Conservation (phyloP, 2,113 vertebrate species). For the Ceratotherium simum region DNA sequence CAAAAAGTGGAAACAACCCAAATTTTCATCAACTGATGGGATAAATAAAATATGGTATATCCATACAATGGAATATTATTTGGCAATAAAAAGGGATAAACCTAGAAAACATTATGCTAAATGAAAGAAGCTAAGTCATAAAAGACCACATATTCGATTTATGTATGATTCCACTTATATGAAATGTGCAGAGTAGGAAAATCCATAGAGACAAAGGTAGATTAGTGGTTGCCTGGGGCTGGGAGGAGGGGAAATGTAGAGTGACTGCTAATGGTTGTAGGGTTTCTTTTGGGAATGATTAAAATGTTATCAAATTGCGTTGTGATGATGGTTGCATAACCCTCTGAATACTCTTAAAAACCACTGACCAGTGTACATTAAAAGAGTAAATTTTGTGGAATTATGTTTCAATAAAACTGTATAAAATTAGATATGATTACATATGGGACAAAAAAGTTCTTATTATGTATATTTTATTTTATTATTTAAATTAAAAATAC, state of each 20-base stretch:
- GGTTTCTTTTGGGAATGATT: background rate
- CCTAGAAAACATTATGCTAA: background rate
- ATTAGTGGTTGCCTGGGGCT: background rate
- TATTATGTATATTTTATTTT: constrained; percentile 9
- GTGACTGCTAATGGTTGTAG: background rate
- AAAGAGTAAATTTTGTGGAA: constrained; percentile 23
- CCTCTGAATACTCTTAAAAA: constrained; percentile 18
- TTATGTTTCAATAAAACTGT: constrained; percentile 16
- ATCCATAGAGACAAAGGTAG: background rate
- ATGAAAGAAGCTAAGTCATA: constrained; percentile 10
- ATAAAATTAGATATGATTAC: constrained; percentile 55
- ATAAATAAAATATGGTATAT: constrained; percentile 5
- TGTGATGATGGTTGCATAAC: background rate
- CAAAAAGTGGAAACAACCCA: background rate
- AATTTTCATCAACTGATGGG: background rate
- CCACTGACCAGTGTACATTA: background rate
- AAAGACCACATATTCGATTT: background rate
- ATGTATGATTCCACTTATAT: background rate
- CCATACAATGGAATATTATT: background rate
- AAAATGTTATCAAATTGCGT: constrained; percentile 43
- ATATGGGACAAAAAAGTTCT: background rate
- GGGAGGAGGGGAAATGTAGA: background rate
- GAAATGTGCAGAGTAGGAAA: background rate
- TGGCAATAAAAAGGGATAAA: background rate
- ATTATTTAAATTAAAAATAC: constrained; percentile 19